Percentiles rank a stretch among this genome's conserved stretches.
These are phyloP conservation scores for Harpagus bidentatus DNA, from an alignment of 2,113 vertebrate genomes.

Conservation along the genomic window DNA sequence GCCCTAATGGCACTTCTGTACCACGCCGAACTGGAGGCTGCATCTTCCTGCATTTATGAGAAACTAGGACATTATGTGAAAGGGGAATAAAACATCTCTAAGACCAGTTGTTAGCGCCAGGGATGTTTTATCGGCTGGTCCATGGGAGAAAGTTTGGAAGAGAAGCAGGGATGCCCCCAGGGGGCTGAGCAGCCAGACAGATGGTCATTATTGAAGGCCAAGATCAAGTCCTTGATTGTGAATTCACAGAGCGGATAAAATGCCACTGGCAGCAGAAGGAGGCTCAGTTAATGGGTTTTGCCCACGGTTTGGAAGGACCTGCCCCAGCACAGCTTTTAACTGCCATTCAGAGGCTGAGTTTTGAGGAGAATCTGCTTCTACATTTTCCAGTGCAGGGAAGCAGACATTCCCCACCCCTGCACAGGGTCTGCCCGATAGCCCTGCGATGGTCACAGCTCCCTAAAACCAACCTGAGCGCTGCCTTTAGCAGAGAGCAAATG, in stretches of 20 bases:
- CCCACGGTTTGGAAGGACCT: background rate
- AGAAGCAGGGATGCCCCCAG: background rate
- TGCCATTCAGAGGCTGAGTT: background rate
- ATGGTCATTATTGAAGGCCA: background rate
- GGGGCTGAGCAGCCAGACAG: background rate
- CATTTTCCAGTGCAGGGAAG: background rate
- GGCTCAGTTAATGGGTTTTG: background rate
- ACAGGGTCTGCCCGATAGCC: background rate
- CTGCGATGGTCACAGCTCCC: background rate
- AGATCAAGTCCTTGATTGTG: background rate
- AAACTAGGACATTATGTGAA: conserved; percentile 29
- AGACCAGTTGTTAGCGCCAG: background rate
- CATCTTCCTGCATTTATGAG: conserved; percentile 33
- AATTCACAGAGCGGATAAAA: background rate
- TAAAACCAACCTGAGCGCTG: background rate
- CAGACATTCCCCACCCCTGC: background rate
- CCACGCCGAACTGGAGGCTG: background rate
- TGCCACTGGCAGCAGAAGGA: background rate
- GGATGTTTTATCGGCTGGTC: background rate
- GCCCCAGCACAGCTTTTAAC: background rate
- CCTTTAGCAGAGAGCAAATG: background rate
- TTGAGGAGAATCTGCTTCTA: background rate
- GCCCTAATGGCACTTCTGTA: conserved; percentile 49
- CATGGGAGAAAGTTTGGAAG: background rate
- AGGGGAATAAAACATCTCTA: background rate